phyloP scores from a whole-genome alignment of 2,888 invertebrate species.

The Bombylius major region DNA sequence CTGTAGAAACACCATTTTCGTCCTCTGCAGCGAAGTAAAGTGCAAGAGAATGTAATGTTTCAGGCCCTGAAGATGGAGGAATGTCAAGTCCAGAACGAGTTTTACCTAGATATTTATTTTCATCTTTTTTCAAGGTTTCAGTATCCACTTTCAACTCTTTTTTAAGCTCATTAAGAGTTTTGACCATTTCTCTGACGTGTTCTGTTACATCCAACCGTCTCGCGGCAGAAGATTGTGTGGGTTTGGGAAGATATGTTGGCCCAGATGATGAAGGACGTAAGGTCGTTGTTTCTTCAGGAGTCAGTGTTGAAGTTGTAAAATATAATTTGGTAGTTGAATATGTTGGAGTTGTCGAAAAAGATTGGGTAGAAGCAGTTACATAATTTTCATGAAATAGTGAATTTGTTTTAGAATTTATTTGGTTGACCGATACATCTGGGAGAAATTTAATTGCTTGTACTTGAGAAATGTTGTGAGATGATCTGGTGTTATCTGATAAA shows the following conservation, averaged over 20 bases:
- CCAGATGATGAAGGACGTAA: slow-evolving; percentile 5
- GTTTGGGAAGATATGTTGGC: slow-evolving; percentile 8
- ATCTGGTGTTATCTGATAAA: too few relatives aligned
- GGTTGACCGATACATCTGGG: too few relatives aligned
- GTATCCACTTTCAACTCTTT: slow-evolving; percentile 39
- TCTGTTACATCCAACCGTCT: slow-evolving; percentile 41
- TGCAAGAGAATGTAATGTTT: slow-evolving; percentile 63
- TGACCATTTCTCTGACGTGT: slow-evolving; percentile 55
- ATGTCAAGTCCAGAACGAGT: slow-evolving; percentile 52
- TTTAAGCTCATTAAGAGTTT: slow-evolving; percentile 50
- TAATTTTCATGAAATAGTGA: too few relatives aligned
- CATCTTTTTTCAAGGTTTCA: slow-evolving; percentile 27
- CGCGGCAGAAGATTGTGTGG: background rate
- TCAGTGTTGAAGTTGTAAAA: slow-evolving; percentile 6
- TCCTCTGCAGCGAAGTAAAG: slow-evolving; percentile 56
- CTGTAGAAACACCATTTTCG: slow-evolving; percentile 34
- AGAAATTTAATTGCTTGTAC: too few relatives aligned
- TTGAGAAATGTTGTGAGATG: too few relatives aligned
- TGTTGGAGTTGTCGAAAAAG: slow-evolving; percentile 4
- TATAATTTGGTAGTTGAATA: slow-evolving; percentile 6
- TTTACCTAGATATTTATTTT: slow-evolving; percentile 37
- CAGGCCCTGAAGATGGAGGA: slow-evolving; percentile 62
- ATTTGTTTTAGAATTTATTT: too few relatives aligned
- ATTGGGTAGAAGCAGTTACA: slow-evolving; percentile 2
- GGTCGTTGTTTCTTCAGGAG: slow-evolving; percentile 14